Base-by-base conservation (phyloP, 2,888 invertebrate species). In the Drosophila tanythrix region DNA sequence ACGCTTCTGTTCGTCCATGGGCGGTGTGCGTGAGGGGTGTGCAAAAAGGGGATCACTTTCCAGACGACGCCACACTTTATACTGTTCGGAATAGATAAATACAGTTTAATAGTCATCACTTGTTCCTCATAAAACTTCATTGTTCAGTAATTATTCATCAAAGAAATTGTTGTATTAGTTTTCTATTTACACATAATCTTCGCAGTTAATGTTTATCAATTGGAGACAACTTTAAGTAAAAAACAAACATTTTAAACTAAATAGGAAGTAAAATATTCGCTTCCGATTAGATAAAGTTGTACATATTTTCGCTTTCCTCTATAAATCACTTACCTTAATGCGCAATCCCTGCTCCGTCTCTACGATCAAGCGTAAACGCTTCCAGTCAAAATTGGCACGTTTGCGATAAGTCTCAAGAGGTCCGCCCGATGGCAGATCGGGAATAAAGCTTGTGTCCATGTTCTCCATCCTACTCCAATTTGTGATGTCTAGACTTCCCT, bases 301-400 rank as follows among this genome's bases (percentile, higher is more conserved):
- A 13, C 6, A 21, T 6, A 11, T 11, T 13, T 43, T 43, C 21
- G 7, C 43, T 13, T 21, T 13, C 13, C 7, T 21, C 13, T 11
- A 3, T 3, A n/a, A n/a, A 5, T 4, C 0, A 81, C 92, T 93
- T 92, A 98, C 98, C 95, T 98, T 97, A 70, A 96, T 95, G 91
- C 95, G 94, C 38, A 98, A 92, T 74, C 95, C 94, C 58, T 96
- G 96, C 88, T 96, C 96, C 77, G 96, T 97, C 92, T 98, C 97
- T 71, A 98, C 94, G 62, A 97, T 95, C 51, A 97, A 91, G 91
- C 96, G 96, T 93, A 99, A 94, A 74, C 95, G 94, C 93, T 97
- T 98, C 97, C 98, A 98, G 91, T 97, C 95, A 89, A 98, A 98
- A 21, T 96, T 95, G 1, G 97, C 96, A 77, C 94, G 95, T 81